phyloP scores from a whole-genome alignment of 2,797 vertebrate species.

The Margarornis squamiger region DNA sequence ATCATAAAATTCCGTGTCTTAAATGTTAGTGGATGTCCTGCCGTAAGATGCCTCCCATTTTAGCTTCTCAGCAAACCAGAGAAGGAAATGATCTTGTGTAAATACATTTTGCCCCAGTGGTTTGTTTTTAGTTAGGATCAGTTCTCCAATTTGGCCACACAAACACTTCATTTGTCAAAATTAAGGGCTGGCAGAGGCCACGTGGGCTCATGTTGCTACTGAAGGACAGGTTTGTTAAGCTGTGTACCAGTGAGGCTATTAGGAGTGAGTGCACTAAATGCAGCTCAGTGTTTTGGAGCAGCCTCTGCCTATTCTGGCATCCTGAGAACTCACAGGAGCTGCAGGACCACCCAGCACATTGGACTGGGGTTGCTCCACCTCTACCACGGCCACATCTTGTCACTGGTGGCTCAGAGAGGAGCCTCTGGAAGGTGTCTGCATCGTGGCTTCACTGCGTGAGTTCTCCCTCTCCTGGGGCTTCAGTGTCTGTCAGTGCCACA shows the following conservation, averaged over 20 bases:
- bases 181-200: background rate
- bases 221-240: background rate
- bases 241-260: background rate
- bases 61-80: background rate
- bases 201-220: background rate
- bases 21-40: background rate
- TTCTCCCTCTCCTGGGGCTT: background rate
- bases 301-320: background rate
- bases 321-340: accelerated
- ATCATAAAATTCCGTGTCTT: background rate
- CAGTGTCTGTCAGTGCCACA: background rate
- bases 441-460: background rate
- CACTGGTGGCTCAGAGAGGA: background rate
- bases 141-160: background rate
- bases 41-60: background rate
- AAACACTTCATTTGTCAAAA: background rate
- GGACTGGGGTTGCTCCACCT: accelerated
- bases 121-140: background rate
- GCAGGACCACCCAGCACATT: accelerated
- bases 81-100: background rate
- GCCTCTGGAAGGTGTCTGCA: background rate
- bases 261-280: background rate
- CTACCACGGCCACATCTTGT: accelerated
- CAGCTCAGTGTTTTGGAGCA: background rate
- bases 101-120: background rate